A percentile compares a stretch with the other conserved stretches of the same genome.
Evolutionary conservation across 2,888 invertebrate species (phyloP).

Genomic region (Tetranychus piercei): DNA sequence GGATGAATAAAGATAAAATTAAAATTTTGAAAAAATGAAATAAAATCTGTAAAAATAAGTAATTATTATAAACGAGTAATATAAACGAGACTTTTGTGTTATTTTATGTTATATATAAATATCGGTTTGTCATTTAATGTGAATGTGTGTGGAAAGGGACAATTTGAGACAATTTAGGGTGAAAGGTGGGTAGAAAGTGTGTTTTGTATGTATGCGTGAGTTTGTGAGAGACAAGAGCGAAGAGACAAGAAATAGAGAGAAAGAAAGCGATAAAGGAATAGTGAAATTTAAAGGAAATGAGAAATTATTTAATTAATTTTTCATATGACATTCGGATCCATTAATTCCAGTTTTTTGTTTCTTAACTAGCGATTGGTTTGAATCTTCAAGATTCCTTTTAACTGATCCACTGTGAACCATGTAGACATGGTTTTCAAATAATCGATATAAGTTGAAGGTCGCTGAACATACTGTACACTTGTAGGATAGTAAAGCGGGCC

Average conservation of each 20-base stretch:
- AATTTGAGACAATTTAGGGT: not conserved
- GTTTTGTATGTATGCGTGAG: no score
- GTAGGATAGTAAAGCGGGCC: slow-evolving; percentile 79
- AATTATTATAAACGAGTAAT: not conserved
- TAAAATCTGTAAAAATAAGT: not conserved
- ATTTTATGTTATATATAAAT: not conserved
- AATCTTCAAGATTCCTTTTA: slow-evolving; percentile 16
- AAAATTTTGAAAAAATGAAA: not conserved
- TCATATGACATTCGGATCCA: slow-evolving; percentile 11
- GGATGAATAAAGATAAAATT: not conserved
- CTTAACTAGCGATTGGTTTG: slow-evolving; percentile 7
- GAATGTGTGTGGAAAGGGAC: not conserved
- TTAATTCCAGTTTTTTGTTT: slow-evolving; percentile 9
- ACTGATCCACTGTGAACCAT: slow-evolving; percentile 64
- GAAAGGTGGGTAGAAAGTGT: not conserved
- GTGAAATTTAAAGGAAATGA: not conserved
- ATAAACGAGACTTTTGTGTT: not conserved
- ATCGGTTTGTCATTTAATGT: not conserved
- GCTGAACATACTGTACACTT: slow-evolving; percentile 88
- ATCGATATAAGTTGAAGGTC: slow-evolving; percentile 83
- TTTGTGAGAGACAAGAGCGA: no score
- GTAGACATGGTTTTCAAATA: slow-evolving; percentile 82
- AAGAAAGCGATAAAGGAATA: not conserved
- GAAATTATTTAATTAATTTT: not conserved
- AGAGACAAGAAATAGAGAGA: not conserved